These are phyloP conservation scores for Oncorhynchus nerka DNA, from an alignment of 2,113 vertebrate genomes.

Conservation along the genomic window DNA sequence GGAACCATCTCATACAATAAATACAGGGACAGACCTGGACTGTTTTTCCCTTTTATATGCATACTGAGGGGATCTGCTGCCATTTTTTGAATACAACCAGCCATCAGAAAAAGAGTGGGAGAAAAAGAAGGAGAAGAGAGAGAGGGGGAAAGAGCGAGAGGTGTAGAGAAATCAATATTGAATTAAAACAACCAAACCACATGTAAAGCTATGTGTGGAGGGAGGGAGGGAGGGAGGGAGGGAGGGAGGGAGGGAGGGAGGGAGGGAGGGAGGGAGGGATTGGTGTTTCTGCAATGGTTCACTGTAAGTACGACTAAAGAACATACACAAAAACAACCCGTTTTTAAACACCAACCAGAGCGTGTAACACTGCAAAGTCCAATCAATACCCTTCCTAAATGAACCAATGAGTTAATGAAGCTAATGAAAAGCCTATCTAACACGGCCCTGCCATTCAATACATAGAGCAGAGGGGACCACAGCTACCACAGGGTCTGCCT, in stretches of 20 bases:
- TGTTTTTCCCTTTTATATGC: conserved; percentile 46
- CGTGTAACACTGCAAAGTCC: conserved; percentile 51
- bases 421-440: conserved; percentile 76
- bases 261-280: background rate
- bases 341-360: background rate
- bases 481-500: too few relatives aligned
- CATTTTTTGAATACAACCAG: conserved; percentile 27
- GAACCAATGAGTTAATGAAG: conserved; percentile 70
- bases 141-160: conserved; percentile 29
- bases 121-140: conserved; percentile 7
- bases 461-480: background rate
- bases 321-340: background rate
- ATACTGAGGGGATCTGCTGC: conserved; percentile 54
- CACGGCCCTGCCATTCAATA: conserved; percentile 74
- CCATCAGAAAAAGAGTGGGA: background rate
- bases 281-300: conserved; percentile 29
- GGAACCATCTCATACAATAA: conserved; percentile 74
- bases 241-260: background rate
- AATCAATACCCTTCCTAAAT: conserved; percentile 66
- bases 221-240: background rate
- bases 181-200: conserved; percentile 46
- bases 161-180: conserved; percentile 46
- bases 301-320: conserved; percentile 41
- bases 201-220: conserved; percentile 32
- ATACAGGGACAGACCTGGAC: conserved; percentile 71